Base-by-base conservation (phyloP, 2,113 vertebrate species). In the Poicephalus meyeri region DNA sequence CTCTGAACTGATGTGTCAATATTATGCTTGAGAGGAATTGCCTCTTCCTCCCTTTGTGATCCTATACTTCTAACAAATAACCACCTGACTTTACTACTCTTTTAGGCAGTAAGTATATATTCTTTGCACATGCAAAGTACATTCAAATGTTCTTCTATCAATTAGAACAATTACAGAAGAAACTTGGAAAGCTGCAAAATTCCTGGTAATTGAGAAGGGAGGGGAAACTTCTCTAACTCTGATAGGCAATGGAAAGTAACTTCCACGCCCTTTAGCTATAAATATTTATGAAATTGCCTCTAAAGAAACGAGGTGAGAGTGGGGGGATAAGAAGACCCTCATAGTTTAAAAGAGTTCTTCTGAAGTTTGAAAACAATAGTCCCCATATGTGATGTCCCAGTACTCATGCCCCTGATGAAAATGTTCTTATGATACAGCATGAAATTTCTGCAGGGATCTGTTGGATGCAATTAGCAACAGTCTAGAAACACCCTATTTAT, bases 401-500 rank as follows among this genome's bases (percentile, higher is more conserved):
- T 29, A 80, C 33, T 95, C 78, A 37, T 69, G 77, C 16, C 63
- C 25, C n/a, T 63, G 25, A n/a, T 95, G 82, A 91, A 96, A 95
- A 92, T 3, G 1, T 70, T 71, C 82, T 85, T 95, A 76, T 63
- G 31, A 91, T 93, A 70, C 81, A 91, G 53, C 33, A 77, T 46
- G 89, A 37, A 88, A 49, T 91, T 97, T 95, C 56, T 94, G 21
- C 37, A 71, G n/a, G n/a, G 11, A 50, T 89, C 71, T 95, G 86
- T 86, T 93, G 74, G 74, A 83, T 92, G 69, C 44, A 88, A 83
- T 88, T 81, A 86, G 87, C 86, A 80, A 79, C 70, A 56, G 60
- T 64, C 70, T 89, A 83, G 88, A 91, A 97, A 90, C 53, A 94
- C 60, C 44, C 47, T 68, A 91, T 96, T 96, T 96, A 96, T 92